These are phyloP conservation scores for Nomada lathburiana DNA, from an alignment of 2,888 invertebrate genomes.

Conservation along the genomic window DNA sequence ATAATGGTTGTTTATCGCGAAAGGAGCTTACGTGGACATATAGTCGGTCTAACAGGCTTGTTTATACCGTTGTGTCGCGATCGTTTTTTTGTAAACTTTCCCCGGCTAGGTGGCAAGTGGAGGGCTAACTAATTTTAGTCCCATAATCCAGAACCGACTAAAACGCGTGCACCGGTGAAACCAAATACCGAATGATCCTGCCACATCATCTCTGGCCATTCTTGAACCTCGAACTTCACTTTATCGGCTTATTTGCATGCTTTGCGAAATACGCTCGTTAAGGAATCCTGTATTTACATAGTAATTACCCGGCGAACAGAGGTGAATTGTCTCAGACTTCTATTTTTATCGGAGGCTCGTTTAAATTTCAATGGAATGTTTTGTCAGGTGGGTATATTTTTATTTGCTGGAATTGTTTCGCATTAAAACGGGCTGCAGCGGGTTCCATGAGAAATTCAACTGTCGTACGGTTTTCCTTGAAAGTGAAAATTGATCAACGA, in stretches of 20 bases:
- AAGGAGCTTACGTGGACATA: slow-evolving; percentile 56
- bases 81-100: slow-evolving; percentile 57
- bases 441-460: neutral
- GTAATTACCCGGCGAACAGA: neutral
- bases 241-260: slow-evolving; percentile 29
- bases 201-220: slow-evolving; percentile 23
- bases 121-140: slow-evolving; percentile 65
- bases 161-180: slow-evolving; percentile 53
- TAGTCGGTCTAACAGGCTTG: slow-evolving; percentile 45
- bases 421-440: neutral
- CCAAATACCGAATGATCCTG: slow-evolving; percentile 49
- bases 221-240: slow-evolving; percentile 1
- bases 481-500: no score
- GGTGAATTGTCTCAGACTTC: neutral
- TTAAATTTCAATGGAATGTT: neutral
- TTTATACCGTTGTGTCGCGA: slow-evolving; percentile 50
- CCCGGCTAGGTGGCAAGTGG: slow-evolving; percentile 34
- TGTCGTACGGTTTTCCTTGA: no score
- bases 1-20: slow-evolving; percentile 64
- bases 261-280: neutral
- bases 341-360: neutral
- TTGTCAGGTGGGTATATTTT: neutral
- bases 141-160: slow-evolving; percentile 55
- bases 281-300: neutral
- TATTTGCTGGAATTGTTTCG: neutral